Conservation (phyloP, 2,888 invertebrate genomes). For the Polyploca ridens region DNA sequence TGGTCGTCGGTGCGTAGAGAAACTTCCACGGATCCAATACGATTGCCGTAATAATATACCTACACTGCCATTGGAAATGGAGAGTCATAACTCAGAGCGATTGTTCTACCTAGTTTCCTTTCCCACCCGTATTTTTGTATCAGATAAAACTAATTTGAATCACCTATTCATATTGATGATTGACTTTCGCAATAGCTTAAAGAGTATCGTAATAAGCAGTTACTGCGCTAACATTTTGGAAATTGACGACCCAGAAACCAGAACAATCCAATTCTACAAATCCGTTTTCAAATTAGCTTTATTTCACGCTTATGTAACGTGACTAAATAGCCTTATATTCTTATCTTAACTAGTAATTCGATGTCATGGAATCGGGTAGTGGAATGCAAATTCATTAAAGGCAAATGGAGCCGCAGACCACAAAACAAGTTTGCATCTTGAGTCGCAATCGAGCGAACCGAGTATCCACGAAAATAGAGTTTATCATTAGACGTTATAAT, state of each 20-base stretch:
- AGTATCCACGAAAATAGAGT: constrained; percentile 31
- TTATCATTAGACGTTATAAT: neutral
- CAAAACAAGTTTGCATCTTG: constrained; percentile 43
- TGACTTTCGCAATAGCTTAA: constrained; percentile 48
- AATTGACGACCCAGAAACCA: neutral
- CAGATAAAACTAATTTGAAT: constrained; percentile 51
- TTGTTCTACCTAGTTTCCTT: constrained; percentile 63
- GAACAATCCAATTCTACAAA: neutral
- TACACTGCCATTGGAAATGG: constrained; percentile 50
- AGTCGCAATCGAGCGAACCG: constrained; percentile 50
- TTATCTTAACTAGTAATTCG: constrained; percentile 27
- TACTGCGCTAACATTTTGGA: neutral
- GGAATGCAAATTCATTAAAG: constrained; percentile 32
- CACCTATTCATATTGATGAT: constrained; percentile 46
- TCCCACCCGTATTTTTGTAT: constrained; percentile 53
- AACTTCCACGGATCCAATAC: constrained; percentile 44
- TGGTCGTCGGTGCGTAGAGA: constrained; percentile 29
- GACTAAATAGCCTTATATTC: constrained; percentile 4
- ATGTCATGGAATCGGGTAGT: constrained; percentile 27
- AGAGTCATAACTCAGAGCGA: constrained; percentile 55
- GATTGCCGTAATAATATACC: constrained; percentile 46
- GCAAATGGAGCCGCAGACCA: constrained; percentile 42
- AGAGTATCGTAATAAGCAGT: constrained; percentile 26
- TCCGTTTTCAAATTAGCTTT: constrained; percentile 6
- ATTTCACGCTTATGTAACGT: constrained; percentile 6